Base-by-base conservation (phyloP, 2,797 vertebrate species). In the Micromesistius poutassou region DNA sequence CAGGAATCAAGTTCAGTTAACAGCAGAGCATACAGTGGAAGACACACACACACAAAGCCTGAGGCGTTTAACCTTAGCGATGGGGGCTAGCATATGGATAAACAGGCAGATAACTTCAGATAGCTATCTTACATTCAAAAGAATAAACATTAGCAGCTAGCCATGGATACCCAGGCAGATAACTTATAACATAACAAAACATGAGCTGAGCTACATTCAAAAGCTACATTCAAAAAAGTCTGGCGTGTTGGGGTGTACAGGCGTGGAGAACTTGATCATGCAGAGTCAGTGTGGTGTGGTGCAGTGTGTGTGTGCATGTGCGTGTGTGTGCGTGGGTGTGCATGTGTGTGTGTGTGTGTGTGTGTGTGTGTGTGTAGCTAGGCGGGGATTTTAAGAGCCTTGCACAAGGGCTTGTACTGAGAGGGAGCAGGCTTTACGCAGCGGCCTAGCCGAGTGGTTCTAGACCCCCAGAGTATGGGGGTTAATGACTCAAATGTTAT, bases 401-500 rank as follows among this genome's bases (percentile, higher is more conserved):
- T 86, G 91, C 76, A 87, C 13, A 72, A 84, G 86, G 85, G 85
- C 81, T 85, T 81, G 78, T 75, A 81, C 81, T 84, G 88, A 14
- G 8, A 84, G 82, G 79, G 77, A 75, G 78, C 75, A 84, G 86
- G 90, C 82, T 90, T 92, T 90, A 88, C 78, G 78, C 74, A 75
- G 85, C 91, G 86, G 86, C 86, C 85, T 80, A 30, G 84, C 71
- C 71, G 80, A 86, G 84, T 85, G 82, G 78, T 80, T 89, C 77
- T 86, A 87, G 85, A 89, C 40, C 85, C 85, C 87, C 83, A 85
- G 84, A 91, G 91, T 88, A 82, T 31, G 1, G 82, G 81, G 82
- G 89, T 80, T 91, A 89, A 86, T 89, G 82, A 89, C 86, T 88
- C 78, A 73, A 83, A 87, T 92, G 83, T 92, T 92, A 87, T 88